A percentile compares a stretch with the other conserved stretches of the same genome.
These are phyloP conservation scores for Dendrocincla tyrannina DNA, from an alignment of 2,797 vertebrate species.

Conservation along the genomic window DNA sequence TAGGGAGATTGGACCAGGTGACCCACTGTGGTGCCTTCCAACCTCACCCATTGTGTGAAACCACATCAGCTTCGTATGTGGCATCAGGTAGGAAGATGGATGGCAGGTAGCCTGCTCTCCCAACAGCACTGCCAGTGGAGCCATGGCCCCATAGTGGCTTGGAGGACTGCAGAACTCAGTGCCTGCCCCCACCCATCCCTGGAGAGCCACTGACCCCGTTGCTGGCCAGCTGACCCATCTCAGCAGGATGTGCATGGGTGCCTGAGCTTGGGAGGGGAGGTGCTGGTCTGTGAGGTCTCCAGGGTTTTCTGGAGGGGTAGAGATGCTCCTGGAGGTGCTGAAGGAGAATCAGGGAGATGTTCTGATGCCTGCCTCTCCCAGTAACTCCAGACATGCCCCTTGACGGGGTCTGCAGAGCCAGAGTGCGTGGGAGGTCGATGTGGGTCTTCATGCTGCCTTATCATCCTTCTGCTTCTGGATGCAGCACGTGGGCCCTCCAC, in stretches of 20 bases:
- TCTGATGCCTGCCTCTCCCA: not conserved
- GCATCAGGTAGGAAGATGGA: not conserved
- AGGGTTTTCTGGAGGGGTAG: not conserved
- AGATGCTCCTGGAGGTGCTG: not conserved
- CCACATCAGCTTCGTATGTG: rapidly evolving
- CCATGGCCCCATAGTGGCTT: not conserved
- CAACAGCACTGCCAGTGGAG: rapidly evolving
- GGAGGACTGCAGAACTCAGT: not conserved
- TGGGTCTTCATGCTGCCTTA: not conserved
- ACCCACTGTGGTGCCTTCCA: not conserved
- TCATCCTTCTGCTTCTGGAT: not conserved
- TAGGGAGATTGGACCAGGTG: not conserved
- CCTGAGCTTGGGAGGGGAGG: not conserved
- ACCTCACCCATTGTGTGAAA: not conserved
- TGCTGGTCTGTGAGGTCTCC: not conserved
- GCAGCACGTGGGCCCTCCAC: not conserved
- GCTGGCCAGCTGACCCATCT: not conserved
- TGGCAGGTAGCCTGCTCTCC: not conserved
- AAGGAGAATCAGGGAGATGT: not conserved
- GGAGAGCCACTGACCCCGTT: not conserved
- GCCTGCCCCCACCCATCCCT: rapidly evolving
- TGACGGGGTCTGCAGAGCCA: not conserved
- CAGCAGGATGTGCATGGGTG: not conserved
- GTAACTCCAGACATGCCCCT: not conserved
- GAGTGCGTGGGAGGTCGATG: rapidly evolving